Percentiles rank a stretch among this genome's conserved stretches.
Conservation (phyloP, 2,113 vertebrate species). For the Pelmatolapia mariae region DNA sequence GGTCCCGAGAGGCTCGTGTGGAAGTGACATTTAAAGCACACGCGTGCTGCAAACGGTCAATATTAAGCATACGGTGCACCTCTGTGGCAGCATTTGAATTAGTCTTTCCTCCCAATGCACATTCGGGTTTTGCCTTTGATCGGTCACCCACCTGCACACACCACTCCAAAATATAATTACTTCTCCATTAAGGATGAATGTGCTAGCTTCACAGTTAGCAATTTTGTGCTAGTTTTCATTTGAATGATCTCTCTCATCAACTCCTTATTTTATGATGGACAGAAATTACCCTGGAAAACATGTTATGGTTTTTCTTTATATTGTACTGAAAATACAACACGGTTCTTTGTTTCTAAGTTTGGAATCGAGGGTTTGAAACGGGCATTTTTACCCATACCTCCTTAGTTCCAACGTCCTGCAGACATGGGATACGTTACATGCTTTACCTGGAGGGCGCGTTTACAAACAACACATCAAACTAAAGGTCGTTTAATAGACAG, state of each 20-base stretch:
- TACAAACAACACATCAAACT: not conserved
- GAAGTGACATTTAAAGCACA: not conserved
- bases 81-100: not conserved
- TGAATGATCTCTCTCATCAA: not conserved
- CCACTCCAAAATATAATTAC: not conserved
- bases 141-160: not conserved
- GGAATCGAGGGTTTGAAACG: rapidly evolving
- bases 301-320: not conserved
- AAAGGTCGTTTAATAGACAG: not conserved
- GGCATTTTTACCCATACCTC: not conserved
- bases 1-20: not conserved
- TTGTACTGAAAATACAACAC: not conserved
- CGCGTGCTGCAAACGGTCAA: not conserved
- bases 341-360: not conserved
- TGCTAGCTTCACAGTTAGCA: not conserved
- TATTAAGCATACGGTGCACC: not conserved
- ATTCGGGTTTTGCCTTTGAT: not conserved
- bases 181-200: not conserved
- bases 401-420: not conserved
- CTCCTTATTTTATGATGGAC: not conserved
- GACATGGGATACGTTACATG: not conserved
- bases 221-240: not conserved
- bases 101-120: not conserved
- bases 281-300: not conserved
- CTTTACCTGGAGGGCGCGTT: not conserved